Evolutionary conservation across 2,797 vertebrate species (phyloP), one percentile per base, ranked within the genome.

Genomic region (Notamacropus eugenii): DNA sequence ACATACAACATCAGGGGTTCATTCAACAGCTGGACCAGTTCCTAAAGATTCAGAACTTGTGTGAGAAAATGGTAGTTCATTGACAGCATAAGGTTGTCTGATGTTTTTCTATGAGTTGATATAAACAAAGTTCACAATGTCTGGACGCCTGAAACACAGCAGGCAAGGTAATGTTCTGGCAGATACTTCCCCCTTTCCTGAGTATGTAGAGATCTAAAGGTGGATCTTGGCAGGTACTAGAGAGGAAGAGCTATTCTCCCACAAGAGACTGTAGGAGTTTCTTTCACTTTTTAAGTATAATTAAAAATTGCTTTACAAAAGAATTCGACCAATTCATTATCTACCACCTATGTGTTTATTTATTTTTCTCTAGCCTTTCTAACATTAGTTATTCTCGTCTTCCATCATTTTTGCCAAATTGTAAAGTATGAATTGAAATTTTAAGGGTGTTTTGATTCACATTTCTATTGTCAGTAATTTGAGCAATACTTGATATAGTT

Each of bases 41-140:
- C 99, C 99, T 99, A 99, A 99, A 13, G 99, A 99, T 97, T 99
- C 99, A 0, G 99, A 99, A 96, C 99, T 99, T 97, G 99, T 99
- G 98, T 99, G 99, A 97, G 99, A 99, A 97, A 99, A 99, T 99
- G 99, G 99, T 90, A 99, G 98, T 96, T 99, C 99, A 54, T 99
- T 99, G 98, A 99, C 99, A 29, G 99, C 99, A 6, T 99, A 99
- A 2, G 99, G 99, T 98, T 99, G 99, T 92, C 99, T 99, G 96
- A 97, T 99, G 98, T 99, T 99, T 98, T 99, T 99, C 98, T 99
- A 99, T 99, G 99, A 99, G 98, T 99, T 99, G 96, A 99, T 99
- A 98, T 99, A 99, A 98, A 99, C 99, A 58, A 99, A 99, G 98
- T 99, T 99, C 93, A 99, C 99, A 1, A 99, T 99, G 96, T 99